Percentiles rank a stretch among this genome's conserved stretches.
phyloP scores from a whole-genome alignment of 2,797 vertebrate species.

The Pelochelys cantorii region DNA sequence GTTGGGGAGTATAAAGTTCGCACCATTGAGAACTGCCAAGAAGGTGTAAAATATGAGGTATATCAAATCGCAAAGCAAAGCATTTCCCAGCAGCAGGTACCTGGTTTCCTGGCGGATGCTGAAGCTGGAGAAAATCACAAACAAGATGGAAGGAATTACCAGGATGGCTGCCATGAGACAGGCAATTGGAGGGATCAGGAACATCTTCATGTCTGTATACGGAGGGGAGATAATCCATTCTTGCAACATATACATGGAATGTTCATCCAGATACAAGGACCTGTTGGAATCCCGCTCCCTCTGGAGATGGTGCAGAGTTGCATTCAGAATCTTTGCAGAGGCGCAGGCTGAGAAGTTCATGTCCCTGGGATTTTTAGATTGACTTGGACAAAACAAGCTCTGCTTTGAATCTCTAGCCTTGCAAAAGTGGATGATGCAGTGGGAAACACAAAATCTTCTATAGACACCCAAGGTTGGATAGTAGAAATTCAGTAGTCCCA shows the following conservation, averaged over 20 bases:
- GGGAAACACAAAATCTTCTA: neutral
- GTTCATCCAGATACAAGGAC: conserved; percentile 36
- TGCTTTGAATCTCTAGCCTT: neutral
- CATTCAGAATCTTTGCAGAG: conserved; percentile 9
- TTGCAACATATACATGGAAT: conserved; percentile 11
- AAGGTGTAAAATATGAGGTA: conserved; percentile 82
- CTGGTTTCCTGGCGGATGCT: conserved; percentile 82
- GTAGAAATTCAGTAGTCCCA: neutral
- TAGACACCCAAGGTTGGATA: neutral
- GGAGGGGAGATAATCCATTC: conserved; percentile 63
- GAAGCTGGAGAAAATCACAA: conserved; percentile 79
- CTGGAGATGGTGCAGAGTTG: neutral
- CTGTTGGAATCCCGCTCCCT: conserved; percentile 39
- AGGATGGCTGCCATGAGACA: conserved; percentile 77
- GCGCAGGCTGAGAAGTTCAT: conserved; percentile 66
- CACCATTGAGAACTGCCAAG: conserved; percentile 76
- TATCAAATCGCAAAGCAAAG: conserved; percentile 83
- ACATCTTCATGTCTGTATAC: conserved; percentile 67
- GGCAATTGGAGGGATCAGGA: conserved; percentile 80
- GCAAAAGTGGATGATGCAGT: neutral
- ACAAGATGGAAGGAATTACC: conserved; percentile 81
- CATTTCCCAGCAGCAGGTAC: conserved; percentile 84
- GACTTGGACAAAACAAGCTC: conserved; percentile 33
- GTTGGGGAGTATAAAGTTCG: conserved; percentile 72
- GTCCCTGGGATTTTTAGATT: conserved; percentile 9